A percentile compares a stretch with the other conserved stretches of the same genome.
Conservation (phyloP, 2,113 vertebrate species). For the Zootoca vivipara region DNA sequence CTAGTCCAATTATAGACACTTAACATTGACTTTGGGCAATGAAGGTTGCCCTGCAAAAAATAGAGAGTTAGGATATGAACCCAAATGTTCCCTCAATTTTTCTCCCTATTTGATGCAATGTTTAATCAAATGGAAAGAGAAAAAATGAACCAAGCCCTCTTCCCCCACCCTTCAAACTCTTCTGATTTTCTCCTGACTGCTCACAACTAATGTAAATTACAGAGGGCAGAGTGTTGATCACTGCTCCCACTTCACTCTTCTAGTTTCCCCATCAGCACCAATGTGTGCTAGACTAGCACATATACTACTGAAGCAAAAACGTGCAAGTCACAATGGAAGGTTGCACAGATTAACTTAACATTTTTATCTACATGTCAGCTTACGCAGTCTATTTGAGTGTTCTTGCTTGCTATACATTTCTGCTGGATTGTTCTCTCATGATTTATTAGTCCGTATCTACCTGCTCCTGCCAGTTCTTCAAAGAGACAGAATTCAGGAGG, state of each 20-base stretch:
- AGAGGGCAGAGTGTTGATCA: neutral
- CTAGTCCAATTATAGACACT: neutral
- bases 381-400: neutral
- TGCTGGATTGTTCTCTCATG: neutral
- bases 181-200: neutral
- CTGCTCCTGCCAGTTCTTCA: neutral
- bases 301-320: neutral
- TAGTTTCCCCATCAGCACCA: neutral
- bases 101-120: neutral
- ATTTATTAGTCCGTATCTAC: neutral
- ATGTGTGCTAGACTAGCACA: neutral
- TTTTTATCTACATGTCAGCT: neutral
- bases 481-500: neutral
- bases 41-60: neutral
- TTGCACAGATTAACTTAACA: neutral
- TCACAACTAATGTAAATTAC: neutral
- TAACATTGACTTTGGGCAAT: neutral
- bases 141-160: neutral
- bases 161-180: neutral
- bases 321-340: neutral
- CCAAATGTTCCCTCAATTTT: neutral
- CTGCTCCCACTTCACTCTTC: too few species aligned
- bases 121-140: neutral
- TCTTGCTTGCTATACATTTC: neutral
- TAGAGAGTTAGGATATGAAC: too few species aligned